A percentile compares a stretch with the other conserved stretches of the same genome.
Conservation (phyloP, 92 coral and sea anemone genomes). For the Virgularia gustaviana region DNA sequence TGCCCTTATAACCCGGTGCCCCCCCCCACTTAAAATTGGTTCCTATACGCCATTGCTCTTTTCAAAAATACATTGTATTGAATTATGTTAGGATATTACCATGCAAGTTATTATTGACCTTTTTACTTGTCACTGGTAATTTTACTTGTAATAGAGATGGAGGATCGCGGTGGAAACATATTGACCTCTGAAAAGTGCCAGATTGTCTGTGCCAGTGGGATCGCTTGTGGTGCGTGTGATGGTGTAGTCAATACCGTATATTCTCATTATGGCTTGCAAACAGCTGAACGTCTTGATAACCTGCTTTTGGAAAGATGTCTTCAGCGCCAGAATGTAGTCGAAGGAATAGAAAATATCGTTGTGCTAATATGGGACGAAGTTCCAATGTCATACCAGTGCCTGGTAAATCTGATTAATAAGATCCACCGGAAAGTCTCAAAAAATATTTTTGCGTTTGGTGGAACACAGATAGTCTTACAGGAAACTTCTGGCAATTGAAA, state of each 20-base stretch:
- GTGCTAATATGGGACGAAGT: neutral
- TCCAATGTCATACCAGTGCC: slow-evolving; percentile 2
- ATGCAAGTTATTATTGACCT: too few species aligned
- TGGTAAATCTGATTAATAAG: neutral
- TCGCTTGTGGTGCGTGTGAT: neutral
- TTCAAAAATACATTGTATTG: too few species aligned
- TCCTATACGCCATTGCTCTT: too few species aligned
- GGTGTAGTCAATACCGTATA: neutral
- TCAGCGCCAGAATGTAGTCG: neutral
- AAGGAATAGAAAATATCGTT: neutral
- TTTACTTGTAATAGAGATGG: too few species aligned
- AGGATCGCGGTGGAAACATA: too few species aligned
- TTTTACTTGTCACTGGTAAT: too few species aligned
- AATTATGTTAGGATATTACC: too few species aligned
- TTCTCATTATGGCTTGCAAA: neutral
- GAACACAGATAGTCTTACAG: neutral
- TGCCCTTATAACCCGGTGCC: too few species aligned
- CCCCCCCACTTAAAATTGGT: too few species aligned
- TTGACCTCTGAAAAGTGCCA: too few species aligned
- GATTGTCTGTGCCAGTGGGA: slow-evolving; percentile 1
- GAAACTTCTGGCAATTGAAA: slow-evolving; percentile 3
- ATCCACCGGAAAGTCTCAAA: neutral
- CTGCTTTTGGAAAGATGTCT: neutral
- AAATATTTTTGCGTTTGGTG: neutral
- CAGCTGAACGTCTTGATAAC: neutral